A percentile compares a stretch with the other conserved stretches of the same genome.
phyloP scores from a whole-genome alignment of 2,888 invertebrate species.

The Brenthis hecate region DNA sequence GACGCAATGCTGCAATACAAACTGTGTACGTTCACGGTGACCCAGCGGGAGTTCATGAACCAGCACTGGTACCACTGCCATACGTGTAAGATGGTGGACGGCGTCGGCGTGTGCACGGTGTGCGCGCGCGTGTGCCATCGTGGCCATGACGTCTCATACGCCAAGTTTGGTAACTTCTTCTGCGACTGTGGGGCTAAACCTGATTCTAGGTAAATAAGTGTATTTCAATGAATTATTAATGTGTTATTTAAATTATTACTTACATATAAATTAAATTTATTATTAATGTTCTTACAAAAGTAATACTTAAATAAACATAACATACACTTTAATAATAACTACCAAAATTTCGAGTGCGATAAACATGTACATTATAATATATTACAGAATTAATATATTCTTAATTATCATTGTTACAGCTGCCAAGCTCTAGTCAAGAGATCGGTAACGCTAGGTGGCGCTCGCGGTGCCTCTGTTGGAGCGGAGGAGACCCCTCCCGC shows the following conservation, averaged over 20 bases:
- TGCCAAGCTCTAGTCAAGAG: slow-evolving; percentile 78
- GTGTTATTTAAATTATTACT: neutral
- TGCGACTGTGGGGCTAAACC: slow-evolving; percentile 99
- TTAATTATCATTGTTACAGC: slow-evolving; percentile 45
- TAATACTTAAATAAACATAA: neutral
- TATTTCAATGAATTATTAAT: neutral
- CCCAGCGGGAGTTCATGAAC: slow-evolving; percentile 98
- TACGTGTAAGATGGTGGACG: slow-evolving; percentile 99
- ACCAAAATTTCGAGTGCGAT: too few species aligned
- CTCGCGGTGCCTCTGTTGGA: slow-evolving; percentile 53
- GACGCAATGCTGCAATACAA: slow-evolving; percentile 93
- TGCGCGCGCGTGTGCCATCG: slow-evolving; percentile 98
- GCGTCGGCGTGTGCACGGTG: slow-evolving; percentile 98
- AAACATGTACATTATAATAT: too few species aligned
- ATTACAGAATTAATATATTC: too few species aligned
- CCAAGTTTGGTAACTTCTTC: slow-evolving; percentile 99
- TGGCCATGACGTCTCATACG: slow-evolving; percentile 97
- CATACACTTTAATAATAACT: neutral
- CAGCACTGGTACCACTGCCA: slow-evolving; percentile 99
- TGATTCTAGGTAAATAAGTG: slow-evolving; percentile 78
- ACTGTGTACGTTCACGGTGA: slow-evolving; percentile 97
- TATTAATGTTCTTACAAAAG: too few species aligned
- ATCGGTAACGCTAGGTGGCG: slow-evolving; percentile 65
- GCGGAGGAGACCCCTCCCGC: slow-evolving; percentile 70
- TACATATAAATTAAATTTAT: too few species aligned